Percentiles rank a stretch among this genome's conserved stretches.
phyloP scores from a whole-genome alignment of 2,113 vertebrate genomes.

The Brachyhypopomus gauderio region DNA sequence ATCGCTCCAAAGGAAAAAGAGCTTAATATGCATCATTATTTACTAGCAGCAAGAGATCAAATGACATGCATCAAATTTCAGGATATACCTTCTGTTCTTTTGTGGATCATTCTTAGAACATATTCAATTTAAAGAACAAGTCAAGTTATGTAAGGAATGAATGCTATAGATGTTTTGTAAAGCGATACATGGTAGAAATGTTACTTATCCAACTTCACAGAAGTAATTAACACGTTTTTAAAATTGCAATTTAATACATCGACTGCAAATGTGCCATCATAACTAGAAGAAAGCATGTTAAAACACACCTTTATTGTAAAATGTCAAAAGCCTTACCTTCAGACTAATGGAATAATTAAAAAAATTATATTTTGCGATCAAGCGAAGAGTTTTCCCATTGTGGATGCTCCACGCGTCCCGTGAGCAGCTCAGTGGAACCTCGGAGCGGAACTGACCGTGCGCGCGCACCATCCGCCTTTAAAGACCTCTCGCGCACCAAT shows the following conservation, averaged over 20 bases:
- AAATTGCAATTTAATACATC: neutral
- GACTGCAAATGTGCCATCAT: too few species aligned
- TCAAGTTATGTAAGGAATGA: neutral
- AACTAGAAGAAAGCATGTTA: neutral
- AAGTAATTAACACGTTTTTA: conserved; percentile 1
- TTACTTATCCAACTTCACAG: neutral
- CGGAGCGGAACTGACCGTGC: conserved; percentile 39
- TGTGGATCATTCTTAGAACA: neutral
- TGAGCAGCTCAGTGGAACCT: conserved; percentile 16
- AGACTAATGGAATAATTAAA: neutral
- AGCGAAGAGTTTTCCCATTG: conserved; percentile 29
- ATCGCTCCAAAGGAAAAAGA: neutral
- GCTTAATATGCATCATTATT: neutral
- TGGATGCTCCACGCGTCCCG: neutral
- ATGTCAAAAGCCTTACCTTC: conserved; percentile 37
- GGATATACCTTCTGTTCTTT: neutral
- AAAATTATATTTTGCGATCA: conserved; percentile 10
- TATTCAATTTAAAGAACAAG: neutral
- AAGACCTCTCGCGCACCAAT: conserved; percentile 53
- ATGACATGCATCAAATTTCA: neutral
- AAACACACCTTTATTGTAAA: neutral
- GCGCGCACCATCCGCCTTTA: conserved; percentile 43
- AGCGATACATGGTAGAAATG: neutral
- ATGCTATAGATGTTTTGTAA: neutral
- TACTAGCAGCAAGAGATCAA: neutral